These are phyloP conservation scores for Heliconius hortense DNA, from an alignment of 2,888 invertebrate species.

Conservation along the genomic window DNA sequence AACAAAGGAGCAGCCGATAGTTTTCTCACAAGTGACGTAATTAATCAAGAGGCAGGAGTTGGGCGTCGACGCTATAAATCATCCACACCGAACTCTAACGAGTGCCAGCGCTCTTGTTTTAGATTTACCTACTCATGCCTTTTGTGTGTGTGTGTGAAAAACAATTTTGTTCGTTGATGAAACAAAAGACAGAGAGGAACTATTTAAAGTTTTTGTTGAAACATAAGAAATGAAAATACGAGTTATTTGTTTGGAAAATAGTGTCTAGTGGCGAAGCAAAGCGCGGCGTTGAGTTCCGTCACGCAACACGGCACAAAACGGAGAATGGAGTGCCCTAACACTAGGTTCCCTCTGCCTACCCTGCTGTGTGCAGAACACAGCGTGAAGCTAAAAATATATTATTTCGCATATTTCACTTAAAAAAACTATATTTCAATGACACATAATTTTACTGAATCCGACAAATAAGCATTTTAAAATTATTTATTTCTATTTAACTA, in stretches of 20 bases:
- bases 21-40: constrained; percentile 66
- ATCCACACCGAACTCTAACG: constrained; percentile 59
- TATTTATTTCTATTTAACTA: constrained; percentile 9
- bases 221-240: background rate
- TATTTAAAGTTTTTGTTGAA: background rate
- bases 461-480: background rate
- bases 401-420: too few relatives aligned
- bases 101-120: constrained; percentile 39
- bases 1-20: constrained; percentile 60
- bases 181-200: background rate
- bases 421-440: too few relatives aligned
- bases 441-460: too few relatives aligned
- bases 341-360: too few relatives aligned
- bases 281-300: too few relatives aligned
- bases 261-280: too few relatives aligned
- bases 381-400: too few relatives aligned
- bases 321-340: too few relatives aligned
- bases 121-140: constrained; percentile 27
- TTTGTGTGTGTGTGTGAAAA: constrained; percentile 3
- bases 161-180: constrained; percentile 2
- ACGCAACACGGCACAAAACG: too few relatives aligned
- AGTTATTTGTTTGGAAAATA: too few relatives aligned
- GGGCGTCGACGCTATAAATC: constrained; percentile 58
- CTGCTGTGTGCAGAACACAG: too few relatives aligned
- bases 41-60: constrained; percentile 63